phyloP scores from a whole-genome alignment of 2,888 invertebrate species.

The Eretmocerus hayati region DNA sequence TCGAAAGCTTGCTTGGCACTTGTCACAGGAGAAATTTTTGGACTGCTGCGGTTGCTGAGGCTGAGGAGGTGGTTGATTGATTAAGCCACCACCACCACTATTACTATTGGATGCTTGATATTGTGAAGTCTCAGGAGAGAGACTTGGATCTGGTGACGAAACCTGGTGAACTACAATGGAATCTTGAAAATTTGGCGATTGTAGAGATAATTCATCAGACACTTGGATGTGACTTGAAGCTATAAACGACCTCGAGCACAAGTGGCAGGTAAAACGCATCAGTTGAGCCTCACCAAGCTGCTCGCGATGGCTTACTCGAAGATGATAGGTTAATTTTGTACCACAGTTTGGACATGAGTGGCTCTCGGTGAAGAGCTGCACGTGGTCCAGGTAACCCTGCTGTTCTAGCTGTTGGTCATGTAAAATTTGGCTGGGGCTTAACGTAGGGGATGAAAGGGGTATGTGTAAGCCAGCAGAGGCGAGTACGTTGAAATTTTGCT shows the following conservation, averaged over 20 bases:
- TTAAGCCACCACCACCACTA: neutral
- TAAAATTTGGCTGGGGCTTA: constrained; percentile 3
- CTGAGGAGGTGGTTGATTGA: neutral
- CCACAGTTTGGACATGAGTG: constrained; percentile 41
- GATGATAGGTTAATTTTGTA: constrained; percentile 42
- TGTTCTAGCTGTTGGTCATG: constrained; percentile 18
- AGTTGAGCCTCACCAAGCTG: constrained; percentile 25
- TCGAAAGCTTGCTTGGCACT: constrained; percentile 43
- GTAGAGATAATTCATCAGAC: constrained; percentile 35
- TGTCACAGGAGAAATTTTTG: constrained; percentile 40
- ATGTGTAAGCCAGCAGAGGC: constrained; percentile 22
- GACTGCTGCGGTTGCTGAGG: constrained; percentile 22
- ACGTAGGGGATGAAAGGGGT: constrained; percentile 3
- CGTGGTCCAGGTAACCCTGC: constrained; percentile 31
- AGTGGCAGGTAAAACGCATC: constrained; percentile 36
- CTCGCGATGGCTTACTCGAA: constrained; percentile 33
- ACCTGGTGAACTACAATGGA: constrained; percentile 8
- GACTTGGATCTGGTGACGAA: constrained; percentile 17
- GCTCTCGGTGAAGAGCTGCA: constrained; percentile 35
- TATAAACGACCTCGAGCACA: constrained; percentile 38
- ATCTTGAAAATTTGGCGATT: neutral
- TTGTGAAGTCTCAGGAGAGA: neutral
- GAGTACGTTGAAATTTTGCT: constrained; percentile 34
- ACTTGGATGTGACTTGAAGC: constrained; percentile 38
- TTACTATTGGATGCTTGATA: neutral